These are phyloP conservation scores for Chaetodon auriga DNA, from an alignment of 2,113 vertebrate genomes.

Conservation along the genomic window DNA sequence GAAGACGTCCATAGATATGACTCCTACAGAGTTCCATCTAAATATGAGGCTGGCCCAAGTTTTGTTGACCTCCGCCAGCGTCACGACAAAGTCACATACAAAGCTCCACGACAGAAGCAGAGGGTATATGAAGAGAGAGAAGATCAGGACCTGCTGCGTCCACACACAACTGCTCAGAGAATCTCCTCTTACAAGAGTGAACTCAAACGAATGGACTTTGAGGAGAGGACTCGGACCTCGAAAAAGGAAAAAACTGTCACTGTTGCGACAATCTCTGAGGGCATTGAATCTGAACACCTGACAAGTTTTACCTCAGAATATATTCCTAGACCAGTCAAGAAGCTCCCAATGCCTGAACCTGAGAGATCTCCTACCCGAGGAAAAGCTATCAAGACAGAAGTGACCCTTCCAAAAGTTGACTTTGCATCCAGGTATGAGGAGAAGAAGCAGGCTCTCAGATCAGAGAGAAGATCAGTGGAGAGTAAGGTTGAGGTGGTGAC, in stretches of 20 bases:
- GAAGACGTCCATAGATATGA: slow-evolving; percentile 88
- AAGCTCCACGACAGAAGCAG: slow-evolving; percentile 88
- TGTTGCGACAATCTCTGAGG: slow-evolving; percentile 85
- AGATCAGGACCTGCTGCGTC: slow-evolving; percentile 94
- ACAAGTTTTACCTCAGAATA: slow-evolving; percentile 85
- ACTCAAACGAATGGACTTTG: slow-evolving; percentile 91
- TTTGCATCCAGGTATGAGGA: slow-evolving; percentile 95
- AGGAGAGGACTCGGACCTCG: slow-evolving; percentile 88
- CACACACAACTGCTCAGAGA: slow-evolving; percentile 86
- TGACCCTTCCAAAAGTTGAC: slow-evolving; percentile 89
- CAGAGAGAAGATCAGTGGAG: slow-evolving; percentile 91
- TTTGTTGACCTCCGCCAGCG: slow-evolving; percentile 92
- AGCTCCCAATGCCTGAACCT: slow-evolving; percentile 80
- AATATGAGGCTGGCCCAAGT: slow-evolving; percentile 90
- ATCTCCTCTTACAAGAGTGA: slow-evolving; percentile 91
- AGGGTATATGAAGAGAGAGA: slow-evolving; percentile 93
- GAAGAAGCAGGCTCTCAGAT: slow-evolving; percentile 94
- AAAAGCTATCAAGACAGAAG: slow-evolving; percentile 88
- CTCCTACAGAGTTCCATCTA: slow-evolving; percentile 92
- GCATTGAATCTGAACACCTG: slow-evolving; percentile 83
- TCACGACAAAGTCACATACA: slow-evolving; percentile 90
- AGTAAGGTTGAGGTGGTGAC: slow-evolving; percentile 91
- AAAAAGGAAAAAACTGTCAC: slow-evolving; percentile 87
- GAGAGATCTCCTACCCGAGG: slow-evolving; percentile 86
- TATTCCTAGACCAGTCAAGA: slow-evolving; percentile 89